Evolutionary conservation across 2,888 invertebrate genomes (phyloP).

Genomic region (Phortica magna): DNA sequence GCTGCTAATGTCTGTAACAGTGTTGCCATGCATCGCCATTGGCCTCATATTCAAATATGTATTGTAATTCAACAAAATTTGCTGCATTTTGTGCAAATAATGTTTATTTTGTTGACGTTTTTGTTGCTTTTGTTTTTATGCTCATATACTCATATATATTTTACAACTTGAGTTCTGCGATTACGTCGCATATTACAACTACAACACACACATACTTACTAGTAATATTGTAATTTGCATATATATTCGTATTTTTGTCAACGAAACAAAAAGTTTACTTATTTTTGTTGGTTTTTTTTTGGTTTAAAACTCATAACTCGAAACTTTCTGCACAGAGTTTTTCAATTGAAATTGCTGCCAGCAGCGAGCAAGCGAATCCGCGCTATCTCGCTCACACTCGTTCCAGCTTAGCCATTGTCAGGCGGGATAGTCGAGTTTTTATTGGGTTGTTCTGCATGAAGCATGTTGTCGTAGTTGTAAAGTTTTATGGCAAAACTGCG

Average conservation of each 20-base stretch:
- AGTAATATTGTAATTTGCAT: slow-evolving; percentile 28
- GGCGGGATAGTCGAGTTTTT: background rate
- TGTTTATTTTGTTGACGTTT: slow-evolving; percentile 9
- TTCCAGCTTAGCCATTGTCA: background rate
- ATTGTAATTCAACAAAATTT: slow-evolving; percentile 17
- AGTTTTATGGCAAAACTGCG: background rate
- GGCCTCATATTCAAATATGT: background rate
- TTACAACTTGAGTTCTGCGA: background rate
- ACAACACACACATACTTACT: background rate
- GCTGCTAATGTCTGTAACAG: background rate
- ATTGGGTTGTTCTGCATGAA: background rate
- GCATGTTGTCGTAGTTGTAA: slow-evolving; percentile 7
- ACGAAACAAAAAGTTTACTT: slow-evolving; percentile 9
- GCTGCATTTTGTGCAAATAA: slow-evolving; percentile 5
- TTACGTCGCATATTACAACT: background rate
- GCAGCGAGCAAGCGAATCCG: background rate
- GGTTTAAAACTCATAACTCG: slow-evolving; percentile 20
- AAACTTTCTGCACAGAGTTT: slow-evolving; percentile 23
- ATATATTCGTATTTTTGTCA: slow-evolving; percentile 19
- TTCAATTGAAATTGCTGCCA: slow-evolving; percentile 27
- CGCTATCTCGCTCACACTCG: background rate
- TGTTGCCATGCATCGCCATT: background rate
- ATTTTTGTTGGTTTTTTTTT: slow-evolving; percentile 2
- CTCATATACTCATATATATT: background rate
- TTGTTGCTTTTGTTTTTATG: slow-evolving; percentile 6